Conservation (phyloP, 2,888 invertebrate species). For the Andrena haemorrhoa region DNA sequence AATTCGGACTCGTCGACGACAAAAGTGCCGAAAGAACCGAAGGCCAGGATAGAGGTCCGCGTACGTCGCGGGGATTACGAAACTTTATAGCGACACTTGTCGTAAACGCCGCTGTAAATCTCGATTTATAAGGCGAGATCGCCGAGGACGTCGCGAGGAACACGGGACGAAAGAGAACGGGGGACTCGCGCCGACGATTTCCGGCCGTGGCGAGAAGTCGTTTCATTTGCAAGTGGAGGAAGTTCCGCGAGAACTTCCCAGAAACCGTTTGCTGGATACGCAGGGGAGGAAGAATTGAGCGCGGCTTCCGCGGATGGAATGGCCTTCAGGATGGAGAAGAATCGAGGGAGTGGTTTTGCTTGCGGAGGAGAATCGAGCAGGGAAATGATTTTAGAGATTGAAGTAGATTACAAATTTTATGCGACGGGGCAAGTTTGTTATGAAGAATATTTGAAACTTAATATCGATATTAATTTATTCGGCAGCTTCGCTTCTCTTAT, state of each 20-base stretch:
- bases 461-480: too few relatives aligned
- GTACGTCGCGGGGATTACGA: slow-evolving; percentile 38
- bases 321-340: too few relatives aligned
- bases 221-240: neutral
- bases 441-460: too few relatives aligned
- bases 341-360: too few relatives aligned
- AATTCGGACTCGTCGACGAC: neutral
- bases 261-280: neutral
- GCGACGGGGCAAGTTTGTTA: too few relatives aligned
- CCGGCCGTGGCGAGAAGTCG: neutral
- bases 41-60: neutral
- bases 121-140: slow-evolving; percentile 53
- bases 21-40: neutral
- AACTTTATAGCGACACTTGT: slow-evolving; percentile 53
- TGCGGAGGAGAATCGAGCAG: too few relatives aligned
- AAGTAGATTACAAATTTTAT: too few relatives aligned
- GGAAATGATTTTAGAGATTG: too few relatives aligned
- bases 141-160: slow-evolving; percentile 53
- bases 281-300: neutral
- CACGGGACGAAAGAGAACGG: slow-evolving; percentile 32
- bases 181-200: neutral
- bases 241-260: neutral
- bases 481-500: too few relatives aligned
- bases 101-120: slow-evolving; percentile 65
- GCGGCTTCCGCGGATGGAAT: too few relatives aligned